Evolutionary conservation across 2,888 invertebrate genomes (phyloP).

Genomic region (Malthinus flaveolus): DNA sequence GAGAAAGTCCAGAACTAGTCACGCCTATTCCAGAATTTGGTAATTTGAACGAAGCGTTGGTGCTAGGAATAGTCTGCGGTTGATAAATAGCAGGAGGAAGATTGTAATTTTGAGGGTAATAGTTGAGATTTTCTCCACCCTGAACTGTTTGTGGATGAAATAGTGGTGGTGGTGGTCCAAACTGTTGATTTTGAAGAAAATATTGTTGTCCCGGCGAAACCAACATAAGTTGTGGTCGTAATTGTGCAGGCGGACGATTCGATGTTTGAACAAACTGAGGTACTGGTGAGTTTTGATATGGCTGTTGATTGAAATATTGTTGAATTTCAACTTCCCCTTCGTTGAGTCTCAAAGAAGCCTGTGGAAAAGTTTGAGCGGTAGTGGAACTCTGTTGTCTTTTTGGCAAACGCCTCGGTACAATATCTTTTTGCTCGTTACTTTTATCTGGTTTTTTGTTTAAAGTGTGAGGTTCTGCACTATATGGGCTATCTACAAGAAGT

Average conservation of each 20-base stretch:
- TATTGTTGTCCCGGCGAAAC: conserved; percentile 19
- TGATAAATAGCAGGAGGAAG: conserved; percentile 17
- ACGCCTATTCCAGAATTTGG: conserved; percentile 18
- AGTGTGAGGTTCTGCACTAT: conserved; percentile 41
- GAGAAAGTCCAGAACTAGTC: conserved; percentile 17
- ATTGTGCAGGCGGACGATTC: conserved; percentile 4
- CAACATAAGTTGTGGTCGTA: conserved; percentile 17
- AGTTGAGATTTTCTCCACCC: neutral
- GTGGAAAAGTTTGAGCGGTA: neutral
- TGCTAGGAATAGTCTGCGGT: conserved; percentile 1
- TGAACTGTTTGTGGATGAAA: neutral
- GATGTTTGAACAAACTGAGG: neutral
- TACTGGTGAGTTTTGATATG: conserved; percentile 18
- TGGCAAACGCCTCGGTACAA: conserved; percentile 42
- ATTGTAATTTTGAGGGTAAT: conserved; percentile 14
- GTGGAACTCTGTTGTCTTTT: conserved; percentile 39
- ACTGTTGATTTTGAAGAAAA: conserved; percentile 20
- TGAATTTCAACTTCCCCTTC: conserved; percentile 21
- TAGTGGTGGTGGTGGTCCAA: neutral
- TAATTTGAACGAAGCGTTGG: conserved; percentile 2
- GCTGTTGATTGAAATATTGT: conserved; percentile 18
- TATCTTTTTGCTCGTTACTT: conserved; percentile 8
- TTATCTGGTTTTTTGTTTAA: conserved; percentile 27
- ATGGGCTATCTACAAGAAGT: conserved; percentile 43
- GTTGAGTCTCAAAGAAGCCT: conserved; percentile 29